phyloP scores from a whole-genome alignment of 2,797 vertebrate genomes.

The Tapera naevia region DNA sequence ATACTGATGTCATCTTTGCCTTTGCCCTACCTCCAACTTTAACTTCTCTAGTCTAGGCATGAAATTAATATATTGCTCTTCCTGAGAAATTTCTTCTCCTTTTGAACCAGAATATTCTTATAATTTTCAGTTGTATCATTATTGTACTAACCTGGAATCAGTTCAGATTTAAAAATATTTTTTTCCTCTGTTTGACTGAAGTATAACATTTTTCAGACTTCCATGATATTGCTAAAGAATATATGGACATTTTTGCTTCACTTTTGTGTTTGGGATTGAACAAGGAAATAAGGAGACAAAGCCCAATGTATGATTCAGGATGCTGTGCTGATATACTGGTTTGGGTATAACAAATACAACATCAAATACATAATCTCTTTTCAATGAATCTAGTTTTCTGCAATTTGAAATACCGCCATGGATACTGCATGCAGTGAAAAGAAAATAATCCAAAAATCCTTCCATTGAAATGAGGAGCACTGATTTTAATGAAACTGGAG shows the following conservation, averaged over 20 bases:
- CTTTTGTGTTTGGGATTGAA: background rate
- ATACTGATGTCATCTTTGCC: background rate
- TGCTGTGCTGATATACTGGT: background rate
- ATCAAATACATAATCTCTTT: background rate
- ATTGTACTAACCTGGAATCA: background rate
- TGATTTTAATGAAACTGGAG: conserved; percentile 1
- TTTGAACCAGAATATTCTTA: background rate
- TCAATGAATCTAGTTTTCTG: background rate
- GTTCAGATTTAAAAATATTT: background rate
- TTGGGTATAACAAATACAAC: background rate
- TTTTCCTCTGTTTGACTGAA: background rate
- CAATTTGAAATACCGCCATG: background rate
- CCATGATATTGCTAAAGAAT: background rate
- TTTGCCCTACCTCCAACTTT: background rate
- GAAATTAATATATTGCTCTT: background rate
- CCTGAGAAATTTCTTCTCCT: background rate
- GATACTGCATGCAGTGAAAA: background rate
- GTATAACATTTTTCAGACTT: background rate
- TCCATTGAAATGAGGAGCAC: background rate
- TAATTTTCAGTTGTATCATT: background rate
- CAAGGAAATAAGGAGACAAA: background rate
- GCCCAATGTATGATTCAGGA: background rate
- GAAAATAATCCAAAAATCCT: background rate
- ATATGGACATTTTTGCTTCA: background rate
- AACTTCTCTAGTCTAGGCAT: background rate